Base-by-base conservation (phyloP, 1,140 invertebrate genomes). In the Heliconius congener region DNA sequence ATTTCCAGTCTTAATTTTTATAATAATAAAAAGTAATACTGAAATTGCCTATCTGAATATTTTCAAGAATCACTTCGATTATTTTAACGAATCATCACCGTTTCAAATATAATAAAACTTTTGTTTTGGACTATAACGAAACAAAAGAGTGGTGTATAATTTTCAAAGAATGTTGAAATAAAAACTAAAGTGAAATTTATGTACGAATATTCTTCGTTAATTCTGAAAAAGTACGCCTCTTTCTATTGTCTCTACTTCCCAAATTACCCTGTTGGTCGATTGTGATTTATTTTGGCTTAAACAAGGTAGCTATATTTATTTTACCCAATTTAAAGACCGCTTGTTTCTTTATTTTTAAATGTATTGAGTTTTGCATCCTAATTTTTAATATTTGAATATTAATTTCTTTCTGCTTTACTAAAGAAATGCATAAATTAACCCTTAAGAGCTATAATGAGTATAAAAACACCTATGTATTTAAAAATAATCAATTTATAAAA, bases 41-140 rank as follows among this genome's bases (percentile, higher is more conserved):
- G 8, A 66, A 16, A 16, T 27, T 66, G 23, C 23, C 57, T 27
- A 66, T 27, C 23, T 4, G n/a, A 13, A 66, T 30, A 66, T 66
- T 66, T 66, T 66, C 23, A 66, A 66, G 57, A 66, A 66, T 66
- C 57, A 66, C 57, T 66, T 66, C 9, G 57, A 66, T 66, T 30
- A 60, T 66, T 66, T 27, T 66, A 66, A 66, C 57, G 57, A 66
- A 66, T 66, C 57, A 27, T 66, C 9, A 16, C 57, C 11, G 57
- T 27, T 66, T 27, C 57, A 27, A 66, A 66, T 66, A 66, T 27
- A 66, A 23, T 27, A 30, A 5, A 66, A 66, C 57, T 66, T 27
- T 66, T 66, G 57, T 66, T 66, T 57, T 13, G 23, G 5, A 30
- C 19, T 27, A 27, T 27, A 66, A 0, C 57, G 11, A 66, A 13